A percentile compares a stretch with the other conserved stretches of the same genome.
phyloP scores from a whole-genome alignment of 2,113 vertebrate species.

The Chlorodrepanis virens region DNA sequence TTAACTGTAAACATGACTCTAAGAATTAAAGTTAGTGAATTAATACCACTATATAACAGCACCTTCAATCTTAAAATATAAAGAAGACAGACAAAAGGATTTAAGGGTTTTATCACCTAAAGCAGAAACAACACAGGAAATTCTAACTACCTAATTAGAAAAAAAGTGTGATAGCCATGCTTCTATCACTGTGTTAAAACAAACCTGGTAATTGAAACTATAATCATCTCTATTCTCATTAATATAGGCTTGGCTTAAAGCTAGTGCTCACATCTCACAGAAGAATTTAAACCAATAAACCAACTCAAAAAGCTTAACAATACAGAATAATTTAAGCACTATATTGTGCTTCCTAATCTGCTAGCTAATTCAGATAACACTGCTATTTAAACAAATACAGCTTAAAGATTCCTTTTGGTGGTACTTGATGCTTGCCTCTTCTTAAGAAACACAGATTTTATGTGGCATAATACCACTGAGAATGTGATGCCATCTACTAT shows the following conservation, averaged over 20 bases:
- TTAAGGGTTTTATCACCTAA: not conserved
- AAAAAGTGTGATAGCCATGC: not conserved
- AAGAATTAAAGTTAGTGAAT: constrained; percentile 51
- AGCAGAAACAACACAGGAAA: not conserved
- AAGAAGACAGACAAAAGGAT: not conserved
- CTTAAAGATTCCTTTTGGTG: not conserved
- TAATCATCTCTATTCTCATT: not conserved
- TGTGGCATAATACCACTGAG: not conserved
- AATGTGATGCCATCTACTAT: not conserved
- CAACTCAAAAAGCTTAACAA: not conserved
- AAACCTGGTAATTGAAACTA: not conserved
- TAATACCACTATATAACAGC: not conserved
- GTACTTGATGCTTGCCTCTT: not conserved
- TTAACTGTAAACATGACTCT: constrained; percentile 84
- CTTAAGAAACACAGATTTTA: not conserved
- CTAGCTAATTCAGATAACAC: not conserved
- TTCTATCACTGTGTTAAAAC: not conserved
- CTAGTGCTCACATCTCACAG: not conserved
- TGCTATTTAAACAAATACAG: not conserved
- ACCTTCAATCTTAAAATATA: not conserved
- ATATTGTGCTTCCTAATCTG: not conserved
- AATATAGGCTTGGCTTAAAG: not conserved
- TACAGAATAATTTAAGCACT: not conserved
- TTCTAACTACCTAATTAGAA: not conserved
- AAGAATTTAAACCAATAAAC: not conserved